phyloP scores from a whole-genome alignment of 2,888 invertebrate species.

The Psylliodes chrysocephalus region DNA sequence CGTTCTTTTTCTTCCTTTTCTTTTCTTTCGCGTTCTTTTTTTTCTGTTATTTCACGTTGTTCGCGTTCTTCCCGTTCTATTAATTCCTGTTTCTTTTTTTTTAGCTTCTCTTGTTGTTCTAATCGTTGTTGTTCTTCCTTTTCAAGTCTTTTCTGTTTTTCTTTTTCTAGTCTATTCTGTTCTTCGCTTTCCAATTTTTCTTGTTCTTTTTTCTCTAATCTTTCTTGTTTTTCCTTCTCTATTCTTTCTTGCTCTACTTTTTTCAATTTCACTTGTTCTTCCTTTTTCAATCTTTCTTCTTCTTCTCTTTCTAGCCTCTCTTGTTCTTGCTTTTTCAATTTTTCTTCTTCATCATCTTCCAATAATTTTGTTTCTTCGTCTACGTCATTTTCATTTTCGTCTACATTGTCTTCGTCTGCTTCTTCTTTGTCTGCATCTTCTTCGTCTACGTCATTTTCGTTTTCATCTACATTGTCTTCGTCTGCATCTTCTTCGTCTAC shows the following conservation, averaged over 20 bases:
- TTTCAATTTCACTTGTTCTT: not conserved
- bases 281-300: not conserved
- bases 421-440: too few species aligned
- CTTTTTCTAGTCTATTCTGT: too few species aligned
- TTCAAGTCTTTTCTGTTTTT: not conserved
- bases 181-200: too few species aligned
- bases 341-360: not conserved
- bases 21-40: not conserved
- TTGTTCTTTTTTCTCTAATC: too few species aligned
- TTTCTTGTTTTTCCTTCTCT: too few species aligned
- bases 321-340: not conserved
- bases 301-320: slow-evolving; percentile 1
- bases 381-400: not conserved
- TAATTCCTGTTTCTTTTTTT: not conserved
- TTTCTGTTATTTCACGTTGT: not conserved
- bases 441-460: too few species aligned
- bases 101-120: too few species aligned
- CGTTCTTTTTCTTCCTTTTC: not conserved
- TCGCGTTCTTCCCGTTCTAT: not conserved
- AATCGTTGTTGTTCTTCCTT: not conserved
- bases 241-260: not conserved
- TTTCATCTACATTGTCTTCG: too few species aligned
- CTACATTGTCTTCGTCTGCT: not conserved
- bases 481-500: too few species aligned
- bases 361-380: not conserved